Evolutionary conservation across 2,888 invertebrate genomes (phyloP).

Genomic region (Cremastobaeus sp.): DNA sequence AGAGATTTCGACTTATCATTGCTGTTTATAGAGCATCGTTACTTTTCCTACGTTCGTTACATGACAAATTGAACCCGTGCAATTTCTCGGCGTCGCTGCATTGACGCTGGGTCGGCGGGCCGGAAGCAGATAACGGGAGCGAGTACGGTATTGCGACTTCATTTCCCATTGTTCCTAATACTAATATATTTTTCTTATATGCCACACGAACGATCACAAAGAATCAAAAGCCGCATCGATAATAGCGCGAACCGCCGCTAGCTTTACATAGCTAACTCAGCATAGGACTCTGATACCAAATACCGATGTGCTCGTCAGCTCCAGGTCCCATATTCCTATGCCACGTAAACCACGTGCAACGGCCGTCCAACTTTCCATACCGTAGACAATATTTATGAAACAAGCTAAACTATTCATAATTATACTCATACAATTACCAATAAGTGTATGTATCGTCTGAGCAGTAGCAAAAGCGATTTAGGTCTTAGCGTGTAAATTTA

Average conservation of each 20-base stretch:
- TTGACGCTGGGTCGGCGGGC: slow-evolving; percentile 43
- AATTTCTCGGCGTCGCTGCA: slow-evolving; percentile 8
- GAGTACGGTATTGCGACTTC: slow-evolving; percentile 61
- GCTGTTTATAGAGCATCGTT: neutral
- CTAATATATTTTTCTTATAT: slow-evolving; percentile 51
- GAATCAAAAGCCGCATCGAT: slow-evolving; percentile 53
- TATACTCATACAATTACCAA: slow-evolving; percentile 58
- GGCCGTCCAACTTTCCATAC: slow-evolving; percentile 76
- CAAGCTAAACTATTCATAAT: slow-evolving; percentile 72
- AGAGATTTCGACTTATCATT: slow-evolving; percentile 42
- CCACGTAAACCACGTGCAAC: slow-evolving; percentile 74
- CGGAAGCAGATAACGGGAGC: slow-evolving; percentile 47
- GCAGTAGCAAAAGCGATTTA: slow-evolving; percentile 56
- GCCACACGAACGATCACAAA: slow-evolving; percentile 43
- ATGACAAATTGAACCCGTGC: slow-evolving; percentile 32
- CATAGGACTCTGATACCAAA: slow-evolving; percentile 51
- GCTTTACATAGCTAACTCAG: slow-evolving; percentile 46
- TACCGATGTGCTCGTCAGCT: slow-evolving; percentile 63
- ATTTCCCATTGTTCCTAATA: slow-evolving; percentile 62
- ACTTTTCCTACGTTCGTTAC: neutral
- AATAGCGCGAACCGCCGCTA: slow-evolving; percentile 34
- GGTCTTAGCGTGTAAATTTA: slow-evolving; percentile 58
- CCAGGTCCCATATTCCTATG: slow-evolving; percentile 76
- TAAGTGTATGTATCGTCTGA: slow-evolving; percentile 59
- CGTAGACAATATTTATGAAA: slow-evolving; percentile 78